Evolutionary conservation across 2,113 vertebrate genomes (phyloP), one percentile per base, ranked within the genome.

Genomic region (Microcebus griseorufus): DNA sequence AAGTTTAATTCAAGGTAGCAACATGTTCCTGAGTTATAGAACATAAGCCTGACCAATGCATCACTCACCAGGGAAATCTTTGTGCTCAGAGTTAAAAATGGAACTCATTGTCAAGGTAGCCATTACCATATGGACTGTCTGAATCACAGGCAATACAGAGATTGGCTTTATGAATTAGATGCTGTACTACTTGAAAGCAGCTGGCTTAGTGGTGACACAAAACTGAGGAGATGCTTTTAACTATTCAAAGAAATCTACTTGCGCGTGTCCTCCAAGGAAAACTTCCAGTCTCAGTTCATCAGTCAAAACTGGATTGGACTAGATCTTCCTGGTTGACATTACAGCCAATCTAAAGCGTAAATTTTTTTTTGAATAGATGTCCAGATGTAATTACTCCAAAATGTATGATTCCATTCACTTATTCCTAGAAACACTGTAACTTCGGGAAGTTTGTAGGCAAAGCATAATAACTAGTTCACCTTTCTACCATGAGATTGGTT

Each of bases 1-100:
- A 80, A 80, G 45, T 79, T 94, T 93, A 93, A 80, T 73, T 87
- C 62, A 87, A 85, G 17, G 25, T 25, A 81, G 16, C 25, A 96
- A 34, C 32, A n/a, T 73, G 60, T 32, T 93, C 62, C n/a, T 32
- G 53, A 11, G 27, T 32, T 55, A 69, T 12, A 82, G 39, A 81
- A 91, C 51, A 55, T 34, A 69, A 79, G 16, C 34, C 34, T 85
- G 27, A 60, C 29, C 48, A 69, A 16, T 58, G 45, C 20, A 91
- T 45, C 58, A 93, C 69, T 92, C 48, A 55, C 60, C 34, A 60
- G 45, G 32, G 72, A 88, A 45, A 79, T 78, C 23, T 64, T 93
- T 60, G 48, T 51, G 51, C 58, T 85, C 10, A 67, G 84, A 89
- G 55, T 83, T 67, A 73, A 94, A 96, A 95, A 67, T 70, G 72